phyloP scores from a whole-genome alignment of 2,113 vertebrate genomes.

The Cyphotilapia sp. region DNA sequence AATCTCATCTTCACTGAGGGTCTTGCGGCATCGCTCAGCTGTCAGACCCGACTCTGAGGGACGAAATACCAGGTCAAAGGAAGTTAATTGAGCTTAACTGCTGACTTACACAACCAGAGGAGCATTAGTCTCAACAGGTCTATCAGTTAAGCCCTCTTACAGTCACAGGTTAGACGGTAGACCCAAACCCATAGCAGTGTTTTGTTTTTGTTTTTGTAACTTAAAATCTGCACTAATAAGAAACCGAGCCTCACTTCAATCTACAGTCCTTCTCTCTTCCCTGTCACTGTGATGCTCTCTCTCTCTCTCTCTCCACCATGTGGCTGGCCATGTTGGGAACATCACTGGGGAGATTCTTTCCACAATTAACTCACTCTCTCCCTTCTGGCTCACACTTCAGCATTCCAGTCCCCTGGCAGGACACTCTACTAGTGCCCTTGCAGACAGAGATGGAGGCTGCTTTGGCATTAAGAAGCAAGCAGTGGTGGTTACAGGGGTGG shows the following conservation, averaged over 20 bases:
- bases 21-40: background rate
- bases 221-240: background rate
- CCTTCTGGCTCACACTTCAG: slow-evolving; percentile 48
- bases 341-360: slow-evolving; percentile 64
- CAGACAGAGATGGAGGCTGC: slow-evolving; percentile 21
- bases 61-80: background rate
- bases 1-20: background rate
- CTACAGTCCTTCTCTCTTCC: background rate
- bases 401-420: slow-evolving; percentile 54
- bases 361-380: slow-evolving; percentile 63
- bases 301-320: slow-evolving; percentile 4
- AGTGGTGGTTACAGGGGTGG: background rate
- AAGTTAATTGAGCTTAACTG: background rate
- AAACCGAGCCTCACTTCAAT: background rate
- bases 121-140: background rate
- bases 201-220: background rate
- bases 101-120: slow-evolving; percentile 18
- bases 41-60: background rate
- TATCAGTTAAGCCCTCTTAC: background rate
- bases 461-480: background rate
- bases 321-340: slow-evolving; percentile 43
- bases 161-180: background rate
- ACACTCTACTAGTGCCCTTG: slow-evolving; percentile 28
- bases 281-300: background rate
- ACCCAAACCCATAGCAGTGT: background rate